These are phyloP conservation scores for Cydia strobilella DNA, from an alignment of 1,140 invertebrate species.

Conservation along the genomic window DNA sequence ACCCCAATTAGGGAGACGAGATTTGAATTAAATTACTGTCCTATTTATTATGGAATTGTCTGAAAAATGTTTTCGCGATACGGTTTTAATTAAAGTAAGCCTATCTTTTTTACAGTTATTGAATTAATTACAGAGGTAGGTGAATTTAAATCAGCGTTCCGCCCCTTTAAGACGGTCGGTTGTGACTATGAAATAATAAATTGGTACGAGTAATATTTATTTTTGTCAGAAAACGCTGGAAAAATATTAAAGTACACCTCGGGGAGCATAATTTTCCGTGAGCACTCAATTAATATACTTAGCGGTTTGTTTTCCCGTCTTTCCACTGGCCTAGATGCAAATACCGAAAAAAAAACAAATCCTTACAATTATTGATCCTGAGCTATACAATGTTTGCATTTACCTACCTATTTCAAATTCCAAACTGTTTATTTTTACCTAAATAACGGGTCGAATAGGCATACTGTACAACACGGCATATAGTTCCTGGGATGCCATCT, in stretches of 20 bases:
- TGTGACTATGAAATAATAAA: not conserved
- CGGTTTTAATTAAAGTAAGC: slow-evolving; percentile 31
- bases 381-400: too few species aligned
- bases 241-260: slow-evolving; percentile 2
- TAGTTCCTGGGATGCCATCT: not conserved
- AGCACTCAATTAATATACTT: slow-evolving; percentile 19
- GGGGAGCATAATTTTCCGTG: slow-evolving; percentile 13
- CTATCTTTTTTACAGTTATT: slow-evolving; percentile 24
- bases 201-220: not conserved
- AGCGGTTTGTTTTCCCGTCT: slow-evolving; percentile 15
- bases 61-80: slow-evolving; percentile 29
- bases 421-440: too few species aligned
- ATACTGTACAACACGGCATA: not conserved
- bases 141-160: slow-evolving; percentile 13
- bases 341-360: not conserved
- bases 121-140: slow-evolving; percentile 20
- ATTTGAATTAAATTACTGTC: slow-evolving; percentile 33
- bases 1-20: slow-evolving; percentile 31
- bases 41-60: slow-evolving; percentile 32
- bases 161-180: slow-evolving; percentile 6
- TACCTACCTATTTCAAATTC: too few species aligned
- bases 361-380: too few species aligned
- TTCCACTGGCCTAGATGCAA: not conserved
- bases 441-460: not conserved
- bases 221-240: not conserved